Conservation (phyloP, 2,113 vertebrate species). For the Panthera tigris region DNA sequence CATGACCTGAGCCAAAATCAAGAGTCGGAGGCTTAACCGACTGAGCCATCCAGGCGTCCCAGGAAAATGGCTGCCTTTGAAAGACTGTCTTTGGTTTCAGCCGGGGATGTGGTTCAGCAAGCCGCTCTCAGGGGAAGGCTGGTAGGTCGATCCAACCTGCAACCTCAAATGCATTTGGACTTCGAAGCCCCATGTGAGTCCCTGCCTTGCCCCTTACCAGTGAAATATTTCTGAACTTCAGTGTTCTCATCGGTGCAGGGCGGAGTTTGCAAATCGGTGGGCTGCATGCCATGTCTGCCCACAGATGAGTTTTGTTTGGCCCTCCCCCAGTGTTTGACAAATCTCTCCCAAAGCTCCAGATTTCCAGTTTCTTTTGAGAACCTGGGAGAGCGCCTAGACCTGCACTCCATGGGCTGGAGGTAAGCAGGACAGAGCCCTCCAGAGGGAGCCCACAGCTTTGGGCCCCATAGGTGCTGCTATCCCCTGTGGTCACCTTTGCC, state of each 20-base stretch:
- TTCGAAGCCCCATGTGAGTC: not conserved
- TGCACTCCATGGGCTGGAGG: not conserved
- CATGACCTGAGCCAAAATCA: too few relatives aligned
- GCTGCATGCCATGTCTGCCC: not conserved
- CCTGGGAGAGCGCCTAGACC: not conserved
- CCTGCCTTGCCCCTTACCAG: not conserved
- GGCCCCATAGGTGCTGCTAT: accelerated
- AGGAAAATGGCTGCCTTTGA: not conserved
- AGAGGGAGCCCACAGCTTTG: not conserved
- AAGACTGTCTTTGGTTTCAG: not conserved
- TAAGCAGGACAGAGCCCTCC: not conserved
- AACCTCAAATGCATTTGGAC: not conserved
- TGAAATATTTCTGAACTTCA: not conserved
- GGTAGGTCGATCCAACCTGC: not conserved
- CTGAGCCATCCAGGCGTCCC: too few relatives aligned
- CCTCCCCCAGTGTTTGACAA: not conserved
- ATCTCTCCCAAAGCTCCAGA: constrained; percentile 7
- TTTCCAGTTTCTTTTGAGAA: constrained; percentile 46
- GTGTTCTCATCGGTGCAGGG: not conserved
- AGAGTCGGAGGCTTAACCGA: too few relatives aligned
- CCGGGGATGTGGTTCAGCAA: not conserved
- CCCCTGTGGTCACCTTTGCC: accelerated
- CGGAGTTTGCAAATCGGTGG: not conserved
- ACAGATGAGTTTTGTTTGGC: constrained; percentile 56
- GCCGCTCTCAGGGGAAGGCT: not conserved